Conservation (phyloP, 23 tunicate genomes). For the Styela clava region DNA sequence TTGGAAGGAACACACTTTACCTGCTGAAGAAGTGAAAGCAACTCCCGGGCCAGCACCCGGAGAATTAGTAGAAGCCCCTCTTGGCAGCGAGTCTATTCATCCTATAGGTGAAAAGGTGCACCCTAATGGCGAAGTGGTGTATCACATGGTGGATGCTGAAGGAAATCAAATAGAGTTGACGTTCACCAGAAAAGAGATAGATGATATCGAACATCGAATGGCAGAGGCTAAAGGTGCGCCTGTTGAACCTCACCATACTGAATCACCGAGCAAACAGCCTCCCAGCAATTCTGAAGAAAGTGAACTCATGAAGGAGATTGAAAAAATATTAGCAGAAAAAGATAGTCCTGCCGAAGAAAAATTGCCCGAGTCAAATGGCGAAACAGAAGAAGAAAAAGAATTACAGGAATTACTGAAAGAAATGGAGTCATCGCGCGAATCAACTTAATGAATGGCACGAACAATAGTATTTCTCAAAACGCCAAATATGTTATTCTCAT, state of each 20-base stretch:
- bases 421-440: not conserved
- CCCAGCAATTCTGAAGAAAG: not conserved
- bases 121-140: not conserved
- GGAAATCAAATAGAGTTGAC: conserved; percentile 6
- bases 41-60: not conserved
- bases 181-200: not conserved
- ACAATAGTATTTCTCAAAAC: no score
- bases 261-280: not conserved
- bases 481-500: no score
- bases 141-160: not conserved
- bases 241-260: not conserved
- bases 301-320: not conserved
- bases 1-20: not conserved
- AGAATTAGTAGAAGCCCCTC: not conserved
- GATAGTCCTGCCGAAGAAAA: not conserved
- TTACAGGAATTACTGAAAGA: not conserved
- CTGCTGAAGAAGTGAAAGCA: not conserved
- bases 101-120: no score
- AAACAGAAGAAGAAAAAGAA: not conserved
- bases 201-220: conserved; percentile 8
- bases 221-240: not conserved
- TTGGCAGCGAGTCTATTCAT: no score
- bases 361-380: not conserved
- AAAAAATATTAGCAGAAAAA: not conserved
- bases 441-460: not conserved